Base-by-base conservation (phyloP, 2,888 invertebrate genomes). In the Resseliella maxima region DNA sequence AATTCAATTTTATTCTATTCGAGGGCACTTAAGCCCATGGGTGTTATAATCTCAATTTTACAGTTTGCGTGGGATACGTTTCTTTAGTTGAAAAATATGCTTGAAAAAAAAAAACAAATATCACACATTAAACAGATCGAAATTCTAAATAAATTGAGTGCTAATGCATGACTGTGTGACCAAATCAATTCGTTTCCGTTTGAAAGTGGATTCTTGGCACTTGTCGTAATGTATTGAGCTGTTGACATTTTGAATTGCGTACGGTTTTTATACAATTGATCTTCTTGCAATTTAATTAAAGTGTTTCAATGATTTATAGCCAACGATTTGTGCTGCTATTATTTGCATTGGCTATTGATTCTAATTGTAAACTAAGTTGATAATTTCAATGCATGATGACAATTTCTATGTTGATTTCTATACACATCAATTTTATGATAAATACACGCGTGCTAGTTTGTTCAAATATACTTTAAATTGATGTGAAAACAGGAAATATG, bases 181-280 rank as follows among this genome's bases (percentile, higher is more conserved):
- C 2, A 72, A 72, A 72, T 72, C 72, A 72, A 72, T 72, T 72
- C 31, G 18, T 72, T 72, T 72, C 72, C 72, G 72, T 72, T 72
- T 1, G 31, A 27, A 72, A 72, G 72, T 72, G 31, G 31, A 31
- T 72, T 72, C 72, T 72, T 72, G 72, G 15, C 72, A 72, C 15
- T 31, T 15, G 72, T 35, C 41, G 41, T 41, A 8, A 41, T 12
- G 41, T 41, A 41, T 59, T 6, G 59, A 24, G 5, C 18, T 72
- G 72, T 72, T 72, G 72, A 72, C 72, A 50, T 50, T 50, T 18
- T 18, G 18, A 15, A 31, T 8, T 72, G 35, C n/a, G 15, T 31
- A 2, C 46, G 18, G 15, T 15, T 15, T 50, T 12, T 72, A 12
- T 72, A 35, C 27, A 31, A 72, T 72, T 72, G 31, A 31, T 72